phyloP scores from a whole-genome alignment of 37 sponge, comb jelly and placozoan species.

The Halichondria panicea region DNA sequence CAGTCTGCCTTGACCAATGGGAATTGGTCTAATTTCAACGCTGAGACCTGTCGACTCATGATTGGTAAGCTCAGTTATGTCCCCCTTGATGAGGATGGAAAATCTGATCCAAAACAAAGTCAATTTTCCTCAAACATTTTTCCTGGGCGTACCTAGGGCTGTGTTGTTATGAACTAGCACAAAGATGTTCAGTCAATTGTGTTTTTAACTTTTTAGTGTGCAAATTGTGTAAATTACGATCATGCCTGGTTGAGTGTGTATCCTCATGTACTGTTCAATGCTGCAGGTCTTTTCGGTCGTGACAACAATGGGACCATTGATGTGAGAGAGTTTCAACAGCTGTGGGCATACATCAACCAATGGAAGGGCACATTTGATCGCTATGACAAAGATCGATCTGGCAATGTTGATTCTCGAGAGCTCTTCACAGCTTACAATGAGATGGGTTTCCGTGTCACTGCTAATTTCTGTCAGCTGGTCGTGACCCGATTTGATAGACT shows the following conservation, averaged over 20 bases:
- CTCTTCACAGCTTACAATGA: constrained; percentile 80
- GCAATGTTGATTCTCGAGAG: constrained; percentile 74
- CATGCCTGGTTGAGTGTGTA: too few species aligned
- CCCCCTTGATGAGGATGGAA: not conserved
- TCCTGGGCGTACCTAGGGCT: too few species aligned
- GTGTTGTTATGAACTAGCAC: too few species aligned
- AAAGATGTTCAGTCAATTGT: too few species aligned
- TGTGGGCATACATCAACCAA: constrained; percentile 82
- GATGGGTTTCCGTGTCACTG: constrained; percentile 77
- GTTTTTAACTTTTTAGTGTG: too few species aligned
- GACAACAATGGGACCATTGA: constrained; percentile 81
- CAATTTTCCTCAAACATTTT: too few species aligned
- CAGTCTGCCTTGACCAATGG: constrained; percentile 76
- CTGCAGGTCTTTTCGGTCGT: constrained; percentile 79
- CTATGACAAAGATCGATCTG: constrained; percentile 80
- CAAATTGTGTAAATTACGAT: too few species aligned
- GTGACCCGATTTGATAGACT: constrained; percentile 59
- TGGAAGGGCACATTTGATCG: constrained; percentile 80
- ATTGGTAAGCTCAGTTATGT: constrained; percentile 45
- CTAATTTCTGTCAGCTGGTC: constrained; percentile 64
- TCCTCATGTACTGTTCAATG: too few species aligned
- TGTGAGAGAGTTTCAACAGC: constrained; percentile 61
- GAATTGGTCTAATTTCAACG: constrained; percentile 88
- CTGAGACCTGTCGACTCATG: constrained; percentile 88
- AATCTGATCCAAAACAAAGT: too few species aligned